Evolutionary conservation across 2,888 invertebrate genomes (phyloP).

Genomic region (Opisthograptis luteolata): DNA sequence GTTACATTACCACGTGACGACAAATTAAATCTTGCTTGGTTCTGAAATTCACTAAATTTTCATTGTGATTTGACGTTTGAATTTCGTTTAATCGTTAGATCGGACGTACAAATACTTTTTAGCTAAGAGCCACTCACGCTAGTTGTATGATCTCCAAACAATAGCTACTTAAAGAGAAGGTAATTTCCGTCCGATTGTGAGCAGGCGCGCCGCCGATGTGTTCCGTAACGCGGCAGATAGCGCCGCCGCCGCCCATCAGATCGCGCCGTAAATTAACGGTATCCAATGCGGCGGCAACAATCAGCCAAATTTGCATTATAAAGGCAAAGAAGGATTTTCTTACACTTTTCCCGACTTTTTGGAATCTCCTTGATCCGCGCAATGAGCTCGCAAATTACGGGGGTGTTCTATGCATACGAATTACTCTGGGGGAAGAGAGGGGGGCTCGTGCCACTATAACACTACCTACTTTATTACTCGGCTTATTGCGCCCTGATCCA

Average conservation of each 20-base stretch:
- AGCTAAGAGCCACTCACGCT: too few relatives aligned
- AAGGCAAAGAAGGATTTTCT: conserved; percentile 42
- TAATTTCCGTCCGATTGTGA: background rate
- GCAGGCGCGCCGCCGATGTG: background rate
- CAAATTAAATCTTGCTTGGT: too few relatives aligned
- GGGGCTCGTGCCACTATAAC: background rate
- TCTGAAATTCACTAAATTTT: too few relatives aligned
- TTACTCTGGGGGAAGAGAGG: too few relatives aligned
- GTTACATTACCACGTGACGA: too few relatives aligned
- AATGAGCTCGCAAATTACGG: conserved; percentile 67
- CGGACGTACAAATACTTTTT: too few relatives aligned
- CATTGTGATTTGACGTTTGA: too few relatives aligned
- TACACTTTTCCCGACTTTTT: conserved; percentile 43
- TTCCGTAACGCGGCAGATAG: conserved; percentile 3
- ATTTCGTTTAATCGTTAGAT: too few relatives aligned
- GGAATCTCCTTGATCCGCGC: conserved; percentile 65
- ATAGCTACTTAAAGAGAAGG: background rate
- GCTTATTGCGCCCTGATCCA: conserved; percentile 10
- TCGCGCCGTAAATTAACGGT: conserved; percentile 52
- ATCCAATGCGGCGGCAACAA: conserved; percentile 56
- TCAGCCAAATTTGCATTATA: conserved; percentile 62
- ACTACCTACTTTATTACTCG: conserved; percentile 3
- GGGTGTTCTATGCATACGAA: conserved; percentile 70
- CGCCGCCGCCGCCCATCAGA: conserved; percentile 29
- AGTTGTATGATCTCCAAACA: too few relatives aligned